These are phyloP conservation scores for Erinaceus europaeus DNA, from an alignment of 2,113 vertebrate species.

Conservation along the genomic window DNA sequence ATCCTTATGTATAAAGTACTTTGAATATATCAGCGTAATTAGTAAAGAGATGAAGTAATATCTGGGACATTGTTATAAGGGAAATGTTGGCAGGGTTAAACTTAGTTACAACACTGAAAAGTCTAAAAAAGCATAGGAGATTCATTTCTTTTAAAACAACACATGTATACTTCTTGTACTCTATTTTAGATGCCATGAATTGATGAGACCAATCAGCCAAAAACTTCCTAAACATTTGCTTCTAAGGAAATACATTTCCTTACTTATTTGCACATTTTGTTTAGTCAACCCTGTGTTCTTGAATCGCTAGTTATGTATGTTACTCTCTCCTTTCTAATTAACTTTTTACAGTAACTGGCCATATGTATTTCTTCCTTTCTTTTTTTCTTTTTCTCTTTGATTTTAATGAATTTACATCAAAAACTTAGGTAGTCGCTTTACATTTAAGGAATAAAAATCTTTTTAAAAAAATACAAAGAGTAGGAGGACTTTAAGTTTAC, in stretches of 20 bases:
- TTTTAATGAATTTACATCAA: too few species aligned
- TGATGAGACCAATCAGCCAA: not conserved
- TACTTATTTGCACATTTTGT: not conserved
- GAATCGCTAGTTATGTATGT: not conserved
- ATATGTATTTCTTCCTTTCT: too few species aligned
- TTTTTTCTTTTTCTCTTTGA: too few species aligned
- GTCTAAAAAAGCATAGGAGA: not conserved
- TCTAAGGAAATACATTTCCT: not conserved
- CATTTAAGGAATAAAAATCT: too few species aligned
- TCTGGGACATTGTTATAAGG: not conserved
- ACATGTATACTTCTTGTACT: not conserved
- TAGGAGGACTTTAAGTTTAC: too few species aligned
- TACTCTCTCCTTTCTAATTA: not conserved
- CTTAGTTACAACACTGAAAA: not conserved
- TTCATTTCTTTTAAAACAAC: not conserved
- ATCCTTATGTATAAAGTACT: too few species aligned
- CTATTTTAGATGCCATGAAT: too few species aligned
- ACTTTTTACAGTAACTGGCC: not conserved
- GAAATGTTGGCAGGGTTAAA: not conserved
- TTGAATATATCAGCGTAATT: not conserved
- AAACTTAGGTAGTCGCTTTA: too few species aligned
- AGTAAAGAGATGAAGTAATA: not conserved
- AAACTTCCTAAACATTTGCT: not conserved
- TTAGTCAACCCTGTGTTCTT: not conserved
- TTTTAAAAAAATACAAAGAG: too few species aligned